These are phyloP conservation scores for Sebastes aleutianus DNA, from an alignment of 2,797 vertebrate species.

Conservation along the genomic window DNA sequence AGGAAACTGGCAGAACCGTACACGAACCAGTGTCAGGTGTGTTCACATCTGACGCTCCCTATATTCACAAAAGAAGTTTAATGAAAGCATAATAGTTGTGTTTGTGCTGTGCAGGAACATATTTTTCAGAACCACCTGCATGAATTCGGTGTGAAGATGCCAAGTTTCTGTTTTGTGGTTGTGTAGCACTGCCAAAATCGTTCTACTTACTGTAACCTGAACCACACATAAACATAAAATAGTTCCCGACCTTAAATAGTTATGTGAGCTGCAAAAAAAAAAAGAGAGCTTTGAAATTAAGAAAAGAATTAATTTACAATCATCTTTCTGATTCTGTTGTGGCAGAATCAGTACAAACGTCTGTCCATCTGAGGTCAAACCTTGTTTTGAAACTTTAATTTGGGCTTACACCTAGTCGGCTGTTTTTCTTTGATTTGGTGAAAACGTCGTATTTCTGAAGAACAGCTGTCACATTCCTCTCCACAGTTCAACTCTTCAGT, in stretches of 20 bases:
- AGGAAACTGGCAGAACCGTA: slow-evolving; percentile 85
- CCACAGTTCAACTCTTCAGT: background rate
- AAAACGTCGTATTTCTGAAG: background rate
- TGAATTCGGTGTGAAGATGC: too few species aligned
- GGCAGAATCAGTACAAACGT: too few species aligned
- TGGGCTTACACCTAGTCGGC: too few species aligned
- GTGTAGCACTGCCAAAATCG: too few species aligned
- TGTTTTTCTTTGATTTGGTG: background rate
- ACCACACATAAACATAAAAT: background rate
- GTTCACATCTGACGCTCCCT: background rate
- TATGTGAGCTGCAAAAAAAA: background rate
- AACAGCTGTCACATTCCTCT: background rate
- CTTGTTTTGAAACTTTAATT: background rate
- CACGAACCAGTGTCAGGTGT: slow-evolving; percentile 86
- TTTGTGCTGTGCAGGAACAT: background rate
- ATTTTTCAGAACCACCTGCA: background rate
- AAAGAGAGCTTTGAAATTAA: background rate
- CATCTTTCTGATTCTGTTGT: background rate
- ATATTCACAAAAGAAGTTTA: background rate
- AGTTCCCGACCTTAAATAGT: background rate
- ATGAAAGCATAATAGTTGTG: background rate
- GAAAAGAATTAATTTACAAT: background rate
- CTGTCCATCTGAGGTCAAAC: background rate
- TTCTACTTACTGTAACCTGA: too few species aligned
- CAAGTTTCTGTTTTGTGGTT: too few species aligned